Base-by-base conservation (phyloP, 2,888 invertebrate species). In the Cataglyphis cursor region DNA sequence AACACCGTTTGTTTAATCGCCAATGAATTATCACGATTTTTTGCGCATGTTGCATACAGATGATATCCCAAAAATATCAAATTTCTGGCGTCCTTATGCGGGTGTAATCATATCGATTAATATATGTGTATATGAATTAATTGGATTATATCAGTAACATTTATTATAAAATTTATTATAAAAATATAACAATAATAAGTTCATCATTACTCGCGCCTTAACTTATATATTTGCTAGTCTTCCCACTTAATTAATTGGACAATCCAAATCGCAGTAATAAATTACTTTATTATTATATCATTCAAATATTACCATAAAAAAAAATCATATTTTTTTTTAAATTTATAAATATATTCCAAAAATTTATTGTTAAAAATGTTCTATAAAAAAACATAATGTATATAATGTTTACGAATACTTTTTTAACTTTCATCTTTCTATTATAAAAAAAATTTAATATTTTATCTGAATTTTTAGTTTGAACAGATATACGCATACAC, bases 21-120 rank as follows among this genome's bases (percentile, higher is more conserved):
- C 73, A 76, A 80, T 62, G 82, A 68, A 87, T 72, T 70, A 74
- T 57, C 54, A 48, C 21, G 31, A 86, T 82, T 83, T 88, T 82
- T 82, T 85, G 57, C 57, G 48, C 61, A 21, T 51, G 9, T 28
- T 64, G 59, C 65, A 44, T 44, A 62, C 65, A 57, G 61, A 82
- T 88, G 66, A 75, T 66, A 66, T 24, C 35, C 21, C 18, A 72
- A 62, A 80, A 81, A 76, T 82, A 62, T 78, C 41, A 21, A 44
- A 54, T 73, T 9, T n/a, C 44, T 48, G 48, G 57, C 18, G 28
- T 81, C 70, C 78, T 81, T 65, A 18, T 59, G 59, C 18, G 31
- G 62, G 54, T 62, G 72, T 51, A 68, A 83, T 73, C 75, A 54
- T 64, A 83, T 73, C 72, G 35, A 87, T 87, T 80, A 80, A 80